Percentiles rank a stretch among this genome's conserved stretches.
Conservation (phyloP, 2,113 vertebrate species). For the Rana temporaria region DNA sequence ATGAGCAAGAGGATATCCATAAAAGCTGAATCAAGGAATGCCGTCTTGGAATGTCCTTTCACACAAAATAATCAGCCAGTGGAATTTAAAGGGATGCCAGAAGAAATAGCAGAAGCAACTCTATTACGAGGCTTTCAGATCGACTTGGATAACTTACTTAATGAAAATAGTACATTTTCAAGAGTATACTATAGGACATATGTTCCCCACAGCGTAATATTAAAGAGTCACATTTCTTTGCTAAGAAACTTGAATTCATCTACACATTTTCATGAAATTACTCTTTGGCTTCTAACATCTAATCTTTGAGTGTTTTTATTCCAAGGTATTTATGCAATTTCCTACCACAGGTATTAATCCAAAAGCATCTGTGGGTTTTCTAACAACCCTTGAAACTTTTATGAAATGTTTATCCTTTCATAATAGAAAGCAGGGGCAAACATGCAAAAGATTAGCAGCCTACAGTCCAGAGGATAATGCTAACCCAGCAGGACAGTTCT, state of each 20-base stretch:
- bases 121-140: slow-evolving; percentile 16
- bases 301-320: slow-evolving; percentile 5
- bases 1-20: slow-evolving; percentile 39
- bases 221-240: slow-evolving; percentile 30
- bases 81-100: slow-evolving; percentile 34
- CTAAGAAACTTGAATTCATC: slow-evolving; percentile 18
- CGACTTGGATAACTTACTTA: slow-evolving; percentile 9
- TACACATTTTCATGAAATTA: neutral
- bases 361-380: neutral
- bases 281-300: neutral
- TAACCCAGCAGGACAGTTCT: too few species aligned
- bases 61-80: slow-evolving; percentile 13
- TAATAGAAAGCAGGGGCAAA: too few species aligned
- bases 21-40: slow-evolving; percentile 47
- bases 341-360: slow-evolving; percentile 9
- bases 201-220: neutral
- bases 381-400: neutral
- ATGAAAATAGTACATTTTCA: slow-evolving; percentile 26
- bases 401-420: neutral
- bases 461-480: too few species aligned
- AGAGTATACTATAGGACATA: neutral
- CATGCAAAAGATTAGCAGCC: too few species aligned
- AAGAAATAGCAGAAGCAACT: slow-evolving; percentile 45
- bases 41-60: slow-evolving; percentile 43
- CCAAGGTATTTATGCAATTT: slow-evolving; percentile 8